A percentile compares a stretch with the other conserved stretches of the same genome.
phyloP scores from a whole-genome alignment of 2,113 vertebrate genomes.

The Athene cunicularia region DNA sequence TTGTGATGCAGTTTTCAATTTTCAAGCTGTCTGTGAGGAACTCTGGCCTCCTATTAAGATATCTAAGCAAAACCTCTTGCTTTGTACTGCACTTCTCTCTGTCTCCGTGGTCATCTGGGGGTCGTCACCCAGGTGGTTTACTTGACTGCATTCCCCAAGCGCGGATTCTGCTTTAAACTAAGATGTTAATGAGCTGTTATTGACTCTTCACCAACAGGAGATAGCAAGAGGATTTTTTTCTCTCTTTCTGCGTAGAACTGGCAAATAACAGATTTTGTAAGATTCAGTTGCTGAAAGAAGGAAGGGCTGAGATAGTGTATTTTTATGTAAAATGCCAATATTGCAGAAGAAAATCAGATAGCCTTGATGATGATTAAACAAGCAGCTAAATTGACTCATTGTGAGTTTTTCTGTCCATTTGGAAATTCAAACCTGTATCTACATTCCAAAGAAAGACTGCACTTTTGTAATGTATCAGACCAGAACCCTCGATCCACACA shows the following conservation, averaged over 20 bases:
- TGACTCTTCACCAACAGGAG: not conserved
- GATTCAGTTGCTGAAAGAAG: not conserved
- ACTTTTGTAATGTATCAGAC: not conserved
- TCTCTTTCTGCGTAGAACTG: not conserved
- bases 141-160: constrained; percentile 1
- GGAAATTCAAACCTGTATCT: not conserved
- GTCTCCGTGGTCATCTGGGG: not conserved
- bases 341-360: not conserved
- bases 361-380: not conserved
- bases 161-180: not conserved
- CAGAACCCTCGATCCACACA: not conserved
- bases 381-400: not conserved
- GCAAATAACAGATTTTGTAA: not conserved
- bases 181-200: constrained; percentile 35
- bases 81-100: not conserved
- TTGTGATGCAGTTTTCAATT: constrained; percentile 29
- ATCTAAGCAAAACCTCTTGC: not conserved
- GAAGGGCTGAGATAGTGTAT: not conserved
- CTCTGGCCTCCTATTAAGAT: not conserved
- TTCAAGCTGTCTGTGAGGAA: constrained; percentile 10
- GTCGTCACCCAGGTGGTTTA: not conserved
- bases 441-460: not conserved
- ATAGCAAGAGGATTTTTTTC: not conserved
- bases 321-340: not conserved
- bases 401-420: not conserved